Conservation (phyloP, 2,797 vertebrate genomes). For the Heterohyrax brucei region DNA sequence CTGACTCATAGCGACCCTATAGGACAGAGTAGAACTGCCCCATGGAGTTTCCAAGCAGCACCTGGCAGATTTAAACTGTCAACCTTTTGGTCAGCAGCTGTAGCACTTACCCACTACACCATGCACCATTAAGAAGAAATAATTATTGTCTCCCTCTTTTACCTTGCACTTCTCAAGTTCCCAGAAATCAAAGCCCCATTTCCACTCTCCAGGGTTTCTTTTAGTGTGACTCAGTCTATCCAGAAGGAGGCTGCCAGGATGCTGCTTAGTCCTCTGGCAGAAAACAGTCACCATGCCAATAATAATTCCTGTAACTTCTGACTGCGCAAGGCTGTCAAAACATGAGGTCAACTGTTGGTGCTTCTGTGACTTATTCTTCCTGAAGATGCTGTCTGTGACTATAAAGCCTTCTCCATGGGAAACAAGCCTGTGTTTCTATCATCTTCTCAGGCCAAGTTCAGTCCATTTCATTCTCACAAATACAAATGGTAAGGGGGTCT, state of each 20-base stretch:
- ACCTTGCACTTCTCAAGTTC: not conserved
- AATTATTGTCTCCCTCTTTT: not conserved
- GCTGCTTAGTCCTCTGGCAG: slow-evolving; percentile 42
- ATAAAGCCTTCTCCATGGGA: not conserved
- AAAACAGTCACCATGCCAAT: not conserved
- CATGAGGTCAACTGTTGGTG: not conserved
- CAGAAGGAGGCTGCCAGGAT: not conserved
- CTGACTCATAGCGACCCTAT: too few species aligned
- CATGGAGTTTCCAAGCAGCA: too few species aligned
- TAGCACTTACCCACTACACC: too few species aligned
- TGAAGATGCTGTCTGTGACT: not conserved
- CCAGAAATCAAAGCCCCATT: accelerated
- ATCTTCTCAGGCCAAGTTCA: not conserved
- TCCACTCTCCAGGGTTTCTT: slow-evolving; percentile 24
- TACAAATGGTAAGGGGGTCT: not conserved
- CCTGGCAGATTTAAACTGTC: too few species aligned
- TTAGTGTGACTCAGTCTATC: not conserved
- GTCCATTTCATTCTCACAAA: not conserved
- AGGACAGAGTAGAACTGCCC: too few species aligned
- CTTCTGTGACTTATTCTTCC: not conserved
- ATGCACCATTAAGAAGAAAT: not conserved
- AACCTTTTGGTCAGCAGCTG: too few species aligned
- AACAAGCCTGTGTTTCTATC: not conserved
- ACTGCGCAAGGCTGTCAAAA: not conserved
- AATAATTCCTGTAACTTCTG: not conserved